Percentiles rank a stretch among this genome's conserved stretches.
Evolutionary conservation across 2,888 invertebrate species (phyloP).

Genomic region (Chrysolina haemoptera): DNA sequence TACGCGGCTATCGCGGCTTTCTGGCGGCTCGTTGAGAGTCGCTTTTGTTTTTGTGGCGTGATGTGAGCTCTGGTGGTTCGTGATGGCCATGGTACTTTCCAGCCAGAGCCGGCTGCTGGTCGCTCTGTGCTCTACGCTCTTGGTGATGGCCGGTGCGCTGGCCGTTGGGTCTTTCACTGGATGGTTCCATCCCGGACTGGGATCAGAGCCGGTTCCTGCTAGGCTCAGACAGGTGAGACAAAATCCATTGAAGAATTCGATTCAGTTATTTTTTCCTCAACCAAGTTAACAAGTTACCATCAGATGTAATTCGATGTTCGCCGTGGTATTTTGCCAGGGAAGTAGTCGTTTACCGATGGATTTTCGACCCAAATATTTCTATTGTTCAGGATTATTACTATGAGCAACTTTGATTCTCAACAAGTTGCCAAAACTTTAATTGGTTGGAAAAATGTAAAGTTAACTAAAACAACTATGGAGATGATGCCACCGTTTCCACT

Average conservation of each 20-base stretch:
- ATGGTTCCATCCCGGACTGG: slow-evolving; percentile 74
- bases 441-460: too few relatives aligned
- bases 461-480: too few relatives aligned
- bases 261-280: too few relatives aligned
- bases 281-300: too few relatives aligned
- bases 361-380: too few relatives aligned
- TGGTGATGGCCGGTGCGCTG: slow-evolving; percentile 73
- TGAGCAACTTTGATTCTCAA: too few relatives aligned
- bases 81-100: slow-evolving; percentile 79
- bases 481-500: too few relatives aligned
- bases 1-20: slow-evolving; percentile 33
- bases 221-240: slow-evolving; percentile 74
- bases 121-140: slow-evolving; percentile 73
- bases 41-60: slow-evolving; percentile 31
- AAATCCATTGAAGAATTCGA: background rate
- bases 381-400: too few relatives aligned
- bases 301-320: too few relatives aligned
- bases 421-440: too few relatives aligned
- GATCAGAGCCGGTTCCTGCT: slow-evolving; percentile 73
- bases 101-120: slow-evolving; percentile 76
- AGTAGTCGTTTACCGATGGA: too few relatives aligned
- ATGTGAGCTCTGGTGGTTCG: slow-evolving; percentile 29
- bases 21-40: background rate
- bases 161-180: slow-evolving; percentile 76
- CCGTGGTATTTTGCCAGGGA: too few relatives aligned